Percentiles rank a stretch among this genome's conserved stretches.
Evolutionary conservation across 2,888 invertebrate species (phyloP).

Genomic region (Yponomeuta malinellus): DNA sequence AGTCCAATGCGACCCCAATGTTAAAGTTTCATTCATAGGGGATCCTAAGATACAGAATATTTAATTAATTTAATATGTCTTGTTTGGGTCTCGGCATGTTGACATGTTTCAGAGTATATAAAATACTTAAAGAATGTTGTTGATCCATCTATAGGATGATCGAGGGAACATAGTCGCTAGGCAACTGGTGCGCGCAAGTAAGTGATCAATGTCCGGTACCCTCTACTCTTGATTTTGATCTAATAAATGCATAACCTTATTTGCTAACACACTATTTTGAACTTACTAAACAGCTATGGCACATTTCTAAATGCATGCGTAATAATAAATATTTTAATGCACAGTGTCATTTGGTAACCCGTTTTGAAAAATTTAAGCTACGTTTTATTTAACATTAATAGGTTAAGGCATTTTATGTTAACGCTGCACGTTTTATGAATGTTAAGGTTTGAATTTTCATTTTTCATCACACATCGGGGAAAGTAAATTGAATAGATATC

Average conservation of each 20-base stretch:
- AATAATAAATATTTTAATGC: neutral
- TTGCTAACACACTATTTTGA: neutral
- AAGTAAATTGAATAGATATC: neutral
- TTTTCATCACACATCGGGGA: neutral
- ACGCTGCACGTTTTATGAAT: neutral
- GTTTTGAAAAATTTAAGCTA: neutral
- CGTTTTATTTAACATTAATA: neutral
- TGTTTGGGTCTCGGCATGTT: neutral
- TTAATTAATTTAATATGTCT: neutral
- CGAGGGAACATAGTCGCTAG: neutral
- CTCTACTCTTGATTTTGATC: constrained; percentile 30
- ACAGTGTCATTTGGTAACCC: neutral
- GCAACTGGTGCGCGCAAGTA: constrained; percentile 28
- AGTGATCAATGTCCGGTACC: constrained; percentile 70
- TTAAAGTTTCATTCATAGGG: neutral
- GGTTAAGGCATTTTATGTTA: neutral
- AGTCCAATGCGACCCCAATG: neutral
- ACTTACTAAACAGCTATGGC: neutral
- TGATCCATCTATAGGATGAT: neutral
- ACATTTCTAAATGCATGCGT: neutral
- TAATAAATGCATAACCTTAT: neutral
- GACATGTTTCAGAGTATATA: neutral
- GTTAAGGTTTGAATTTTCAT: neutral
- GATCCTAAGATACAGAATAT: neutral
- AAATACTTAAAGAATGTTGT: neutral